Base-by-base conservation (phyloP, 1,140 invertebrate genomes). In the Cydia fagiglandana region DNA sequence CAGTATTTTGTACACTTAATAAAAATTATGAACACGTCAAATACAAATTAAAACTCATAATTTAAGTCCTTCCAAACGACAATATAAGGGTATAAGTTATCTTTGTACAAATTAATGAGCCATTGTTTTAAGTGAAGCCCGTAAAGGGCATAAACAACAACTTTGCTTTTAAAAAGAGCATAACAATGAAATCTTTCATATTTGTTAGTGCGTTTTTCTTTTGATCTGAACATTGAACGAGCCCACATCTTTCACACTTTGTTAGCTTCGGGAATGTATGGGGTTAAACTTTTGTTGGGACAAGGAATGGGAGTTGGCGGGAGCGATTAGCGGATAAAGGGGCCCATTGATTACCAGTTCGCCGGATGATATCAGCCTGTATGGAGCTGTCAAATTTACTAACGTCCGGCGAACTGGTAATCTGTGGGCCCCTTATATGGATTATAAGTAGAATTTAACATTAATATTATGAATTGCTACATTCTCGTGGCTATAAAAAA, bases 241-340 rank as follows among this genome's bases (percentile, higher is more conserved):
- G 38, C 66, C 66, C 66, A 38, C 34, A 70, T 70, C 66, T 70
- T 70, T 70, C 66, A 70, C 66, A 70, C 66, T 70, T 38, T 38
- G 34, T 38, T 38, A 41, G 38, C 30, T 38, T 12, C n/a, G 66
- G 9, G 66, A 41, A 38, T 34, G 20, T 38, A 38, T 38, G 66
- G 66, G 66, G 66, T 70, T 34, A 7, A 24, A 24, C 56, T 7
- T 7, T 24, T 6, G 9, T 2, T 24, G 20, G 56, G 7, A 1
- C 20, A 61, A 24, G 20, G 20, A 2, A 24, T 12, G 2, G 56
- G 56, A 61, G 17, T 0, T 12, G 10, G 56, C 56, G 56, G 56
- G 17, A 61, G 56, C 56, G 56, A 61, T 61, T 61, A 24, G 56
- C 56, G 56, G 20, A 5, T 24, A 2, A 12, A 24, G 24, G 24